Conservation (phyloP, 1,140 invertebrate genomes). For the Brachionus koreanus region DNA sequence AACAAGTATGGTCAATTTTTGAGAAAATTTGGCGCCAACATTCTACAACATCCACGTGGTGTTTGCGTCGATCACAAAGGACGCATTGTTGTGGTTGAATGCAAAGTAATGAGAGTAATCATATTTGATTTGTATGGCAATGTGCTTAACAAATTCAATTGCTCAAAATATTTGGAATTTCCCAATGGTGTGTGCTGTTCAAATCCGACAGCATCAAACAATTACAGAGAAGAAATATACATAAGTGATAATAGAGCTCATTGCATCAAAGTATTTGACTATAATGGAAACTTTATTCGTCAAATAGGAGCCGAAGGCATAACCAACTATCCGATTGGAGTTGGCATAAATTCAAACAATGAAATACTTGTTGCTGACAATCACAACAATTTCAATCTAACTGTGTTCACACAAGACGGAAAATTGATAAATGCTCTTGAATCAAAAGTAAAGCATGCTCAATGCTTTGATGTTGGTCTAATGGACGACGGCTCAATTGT, state of each 20-base stretch:
- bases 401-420: constrained; percentile 80
- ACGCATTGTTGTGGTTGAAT: constrained; percentile 97
- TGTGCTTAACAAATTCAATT: constrained; percentile 93
- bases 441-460: constrained; percentile 98
- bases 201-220: constrained; percentile 55
- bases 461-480: constrained; percentile 97
- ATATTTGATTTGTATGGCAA: constrained; percentile 97
- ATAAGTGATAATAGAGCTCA: constrained; percentile 98
- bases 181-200: constrained; percentile 88
- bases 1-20: constrained; percentile 99
- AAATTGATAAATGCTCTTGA: constrained; percentile 93
- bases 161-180: constrained; percentile 96
- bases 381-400: constrained; percentile 99
- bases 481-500: constrained; percentile 99
- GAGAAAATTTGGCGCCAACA: constrained; percentile 96
- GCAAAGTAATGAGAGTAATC: constrained; percentile 97
- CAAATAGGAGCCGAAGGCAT: constrained; percentile 98
- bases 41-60: constrained; percentile 90
- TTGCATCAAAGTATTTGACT: constrained; percentile 98
- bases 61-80: constrained; percentile 96
- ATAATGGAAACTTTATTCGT: constrained; percentile 90
- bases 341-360: constrained; percentile 90
- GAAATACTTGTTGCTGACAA: constrained; percentile 98
- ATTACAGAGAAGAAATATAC: constrained; percentile 98
- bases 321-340: constrained; percentile 98